phyloP scores from a whole-genome alignment of 2,113 vertebrate species.

The Anarhynchus alexandrinus region DNA sequence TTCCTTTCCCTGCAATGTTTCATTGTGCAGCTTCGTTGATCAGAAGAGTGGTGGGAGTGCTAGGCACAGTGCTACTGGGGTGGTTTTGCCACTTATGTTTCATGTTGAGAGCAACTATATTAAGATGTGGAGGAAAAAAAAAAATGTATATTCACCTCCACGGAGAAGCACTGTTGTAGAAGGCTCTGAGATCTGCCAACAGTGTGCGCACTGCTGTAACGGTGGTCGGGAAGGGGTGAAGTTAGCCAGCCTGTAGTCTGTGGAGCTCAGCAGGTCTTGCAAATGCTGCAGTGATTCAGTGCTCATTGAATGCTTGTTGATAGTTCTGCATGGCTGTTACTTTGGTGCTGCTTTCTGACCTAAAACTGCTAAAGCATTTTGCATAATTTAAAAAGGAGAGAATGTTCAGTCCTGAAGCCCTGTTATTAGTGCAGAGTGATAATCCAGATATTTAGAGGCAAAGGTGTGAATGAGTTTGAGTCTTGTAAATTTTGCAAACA shows the following conservation, averaged over 20 bases:
- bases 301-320: neutral
- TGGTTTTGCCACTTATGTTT: neutral
- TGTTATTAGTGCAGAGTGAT: neutral
- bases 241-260: neutral
- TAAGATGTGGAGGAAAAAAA: neutral
- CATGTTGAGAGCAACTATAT: neutral
- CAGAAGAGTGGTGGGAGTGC: neutral
- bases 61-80: neutral
- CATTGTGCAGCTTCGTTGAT: neutral
- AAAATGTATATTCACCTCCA: neutral
- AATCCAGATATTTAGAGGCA: neutral
- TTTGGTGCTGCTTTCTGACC: neutral
- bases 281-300: neutral
- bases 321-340: neutral
- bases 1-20: neutral
- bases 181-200: neutral
- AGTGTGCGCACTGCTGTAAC: fast-evolving
- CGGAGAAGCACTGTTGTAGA: neutral
- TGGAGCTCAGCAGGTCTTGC: neutral
- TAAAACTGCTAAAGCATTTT: neutral
- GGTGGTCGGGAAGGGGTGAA: neutral
- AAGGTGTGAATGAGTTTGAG: neutral
- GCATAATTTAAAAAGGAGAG: neutral
- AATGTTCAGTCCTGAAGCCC: neutral
- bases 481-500: neutral